Evolutionary conservation across 2,888 invertebrate species (phyloP), one percentile per base, ranked within the genome.

Genomic region (Zeuzera pyrina): DNA sequence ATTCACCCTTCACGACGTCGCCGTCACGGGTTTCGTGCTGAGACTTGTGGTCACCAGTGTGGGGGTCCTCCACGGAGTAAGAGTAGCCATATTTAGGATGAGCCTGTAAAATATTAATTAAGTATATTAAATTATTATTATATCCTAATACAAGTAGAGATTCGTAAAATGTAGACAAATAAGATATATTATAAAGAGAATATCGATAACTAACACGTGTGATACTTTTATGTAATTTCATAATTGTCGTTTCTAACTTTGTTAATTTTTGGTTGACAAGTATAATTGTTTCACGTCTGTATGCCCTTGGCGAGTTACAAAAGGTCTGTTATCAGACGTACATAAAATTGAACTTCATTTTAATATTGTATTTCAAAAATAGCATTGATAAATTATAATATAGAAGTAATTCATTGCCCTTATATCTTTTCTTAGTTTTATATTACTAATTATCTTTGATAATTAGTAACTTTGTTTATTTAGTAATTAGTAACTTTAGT

Each of bases 21-120:
- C 87, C 86, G 29, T 86, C 86, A 19, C 85, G 76, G 15, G 62
- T 65, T 50, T 87, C 87, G 43, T 86, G 85, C 60, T 86, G 86
- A 39, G 77, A 76, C 57, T 86, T 86, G 63, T 85, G 83, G 68
- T 87, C 87, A 1, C 86, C 86, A 38, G 87, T 87, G 62, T 86
- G 86, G 8, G 84, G 84, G 54, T 87, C 87, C 44, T 85, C 78
- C 28, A 87, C 87, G 44, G 86, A 86, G 65, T 87, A 87, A 1
- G 84, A 85, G 64, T 85, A 86, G 13, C 74, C 76, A 43, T 84
- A 84, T 65, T 81, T 81, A 12, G 83, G 83, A 43, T 84, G 76
- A 47, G 84, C 77, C 84, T 83, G 58, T 3, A 38, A 40, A 19
- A 29, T 28, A 10, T 23, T 15, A 28, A 19, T 19, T 13, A 13